Percentiles rank a stretch among this genome's conserved stretches.
Evolutionary conservation across 2,888 invertebrate species (phyloP).

Genomic region (Chydorus sphaericus): DNA sequence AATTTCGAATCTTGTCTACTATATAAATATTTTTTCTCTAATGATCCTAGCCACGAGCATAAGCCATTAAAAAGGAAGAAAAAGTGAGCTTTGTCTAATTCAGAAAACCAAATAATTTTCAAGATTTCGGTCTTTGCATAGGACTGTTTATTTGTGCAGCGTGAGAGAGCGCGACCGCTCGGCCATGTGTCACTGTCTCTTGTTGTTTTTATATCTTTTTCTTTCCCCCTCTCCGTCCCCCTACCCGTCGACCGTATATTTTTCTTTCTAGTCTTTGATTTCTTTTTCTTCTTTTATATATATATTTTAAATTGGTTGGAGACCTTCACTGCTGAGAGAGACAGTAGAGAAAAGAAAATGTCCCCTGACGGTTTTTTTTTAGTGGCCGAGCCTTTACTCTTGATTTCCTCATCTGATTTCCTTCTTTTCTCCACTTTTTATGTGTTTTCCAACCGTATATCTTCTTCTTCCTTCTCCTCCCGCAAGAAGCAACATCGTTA

Average conservation of each 20-base stretch:
- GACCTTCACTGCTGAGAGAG: neutral
- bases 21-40: too few species aligned
- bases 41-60: too few species aligned
- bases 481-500: neutral
- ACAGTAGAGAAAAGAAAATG: neutral
- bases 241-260: too few species aligned
- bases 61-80: too few species aligned
- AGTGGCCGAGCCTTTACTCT: neutral
- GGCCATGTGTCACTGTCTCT: conserved; percentile 3
- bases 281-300: neutral
- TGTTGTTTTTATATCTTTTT: too few species aligned
- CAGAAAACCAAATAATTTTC: too few species aligned
- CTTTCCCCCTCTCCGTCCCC: too few species aligned
- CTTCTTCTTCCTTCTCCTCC: neutral
- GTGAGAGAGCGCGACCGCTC: too few species aligned
- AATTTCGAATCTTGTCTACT: too few species aligned
- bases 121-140: too few species aligned
- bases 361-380: neutral
- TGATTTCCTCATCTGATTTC: conserved; percentile 5
- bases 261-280: neutral
- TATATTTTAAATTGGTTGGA: neutral
- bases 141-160: too few species aligned
- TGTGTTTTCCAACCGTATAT: neutral
- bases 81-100: too few species aligned
- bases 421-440: neutral